Evolutionary conservation across 2,113 vertebrate genomes (phyloP), one percentile per base, ranked within the genome.

Genomic region (Procavia capensis): DNA sequence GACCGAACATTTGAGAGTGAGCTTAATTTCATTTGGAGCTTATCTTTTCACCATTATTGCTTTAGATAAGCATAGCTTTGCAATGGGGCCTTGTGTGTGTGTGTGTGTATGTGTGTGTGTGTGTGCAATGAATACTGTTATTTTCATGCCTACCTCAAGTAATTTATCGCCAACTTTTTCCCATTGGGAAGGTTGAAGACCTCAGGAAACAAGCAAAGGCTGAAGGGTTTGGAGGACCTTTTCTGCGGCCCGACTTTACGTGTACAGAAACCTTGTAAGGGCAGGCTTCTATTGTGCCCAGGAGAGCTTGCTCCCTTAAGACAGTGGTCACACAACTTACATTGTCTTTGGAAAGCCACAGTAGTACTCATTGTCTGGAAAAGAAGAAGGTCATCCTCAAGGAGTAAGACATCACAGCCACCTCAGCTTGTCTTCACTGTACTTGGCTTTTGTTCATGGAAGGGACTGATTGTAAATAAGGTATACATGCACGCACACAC

Each of bases 11-110:
- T n/a, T n/a, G 5, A 66, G 7, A 72, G 9, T 93, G 68, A 85
- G 72, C 14, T 79, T 39, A 91, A 83, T 88, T 96, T 90, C 66
- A 85, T 4, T 41, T 76, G 92, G 39, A 92, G 39, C 66, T 95
- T 83, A 68, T 13, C 25, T 68, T 88, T 78, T 84, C n/a, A 41
- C 2, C 68, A 72, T 74, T 83, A 43, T 90, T 84, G 19, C 64
- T 90, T 90, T 85, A 85, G 70, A 70, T 24, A 85, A 64, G 6
- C 13, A 2, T 20, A 92, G 47, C 2, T 72, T 76, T 91, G 27
- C 59, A 16, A 54, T 54, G 50, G 50, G 50, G 50, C 10, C 85
- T 6, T 78, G n/a, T n/a, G n/a, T n/a, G n/a, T n/a, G n/a, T n/a
- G n/a, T n/a, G n/a, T n/a, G n/a, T n/a, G n/a, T n/a, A n/a, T n/a